Conservation (phyloP, 2,113 vertebrate species). For the Hemichromis elongatus region DNA sequence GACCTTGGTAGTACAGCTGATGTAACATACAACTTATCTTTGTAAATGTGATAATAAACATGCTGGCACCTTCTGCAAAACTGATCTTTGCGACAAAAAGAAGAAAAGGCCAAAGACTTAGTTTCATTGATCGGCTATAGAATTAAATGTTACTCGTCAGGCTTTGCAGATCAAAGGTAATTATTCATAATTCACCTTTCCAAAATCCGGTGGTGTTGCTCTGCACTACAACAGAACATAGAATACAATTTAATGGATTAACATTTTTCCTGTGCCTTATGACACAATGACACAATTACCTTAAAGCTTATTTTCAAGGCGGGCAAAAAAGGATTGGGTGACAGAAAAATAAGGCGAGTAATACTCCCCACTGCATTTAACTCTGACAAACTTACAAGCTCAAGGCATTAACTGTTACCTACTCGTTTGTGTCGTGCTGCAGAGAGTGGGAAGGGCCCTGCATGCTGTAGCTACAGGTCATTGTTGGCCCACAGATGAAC, state of each 20-base stretch:
- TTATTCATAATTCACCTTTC: slow-evolving; percentile 64
- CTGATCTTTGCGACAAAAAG: not conserved
- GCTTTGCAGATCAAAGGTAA: slow-evolving; percentile 57
- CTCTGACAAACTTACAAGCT: slow-evolving; percentile 54
- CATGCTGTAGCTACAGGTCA: slow-evolving; percentile 60
- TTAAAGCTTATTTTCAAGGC: slow-evolving; percentile 60
- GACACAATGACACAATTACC: slow-evolving; percentile 64
- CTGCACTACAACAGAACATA: slow-evolving; percentile 52
- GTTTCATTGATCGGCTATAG: slow-evolving; percentile 51
- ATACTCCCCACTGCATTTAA: slow-evolving; percentile 52
- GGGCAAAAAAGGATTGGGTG: slow-evolving; percentile 44
- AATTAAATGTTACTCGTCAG: slow-evolving; percentile 53
- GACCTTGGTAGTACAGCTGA: not conserved
- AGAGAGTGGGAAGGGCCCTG: slow-evolving; percentile 11
- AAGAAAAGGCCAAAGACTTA: not conserved
- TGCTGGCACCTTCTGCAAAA: not conserved
- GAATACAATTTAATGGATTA: slow-evolving; percentile 67
- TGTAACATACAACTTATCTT: not conserved
- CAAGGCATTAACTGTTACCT: slow-evolving; percentile 35
- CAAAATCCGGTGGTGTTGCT: slow-evolving; percentile 39
- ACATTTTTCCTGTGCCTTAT: slow-evolving; percentile 46
- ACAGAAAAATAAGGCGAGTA: slow-evolving; percentile 54
- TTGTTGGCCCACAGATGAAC: slow-evolving; percentile 68
- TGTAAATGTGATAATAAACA: not conserved
- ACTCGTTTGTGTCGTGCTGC: not conserved